Conservation (phyloP, 2,113 vertebrate genomes). For the Arothron firmamentum region DNA sequence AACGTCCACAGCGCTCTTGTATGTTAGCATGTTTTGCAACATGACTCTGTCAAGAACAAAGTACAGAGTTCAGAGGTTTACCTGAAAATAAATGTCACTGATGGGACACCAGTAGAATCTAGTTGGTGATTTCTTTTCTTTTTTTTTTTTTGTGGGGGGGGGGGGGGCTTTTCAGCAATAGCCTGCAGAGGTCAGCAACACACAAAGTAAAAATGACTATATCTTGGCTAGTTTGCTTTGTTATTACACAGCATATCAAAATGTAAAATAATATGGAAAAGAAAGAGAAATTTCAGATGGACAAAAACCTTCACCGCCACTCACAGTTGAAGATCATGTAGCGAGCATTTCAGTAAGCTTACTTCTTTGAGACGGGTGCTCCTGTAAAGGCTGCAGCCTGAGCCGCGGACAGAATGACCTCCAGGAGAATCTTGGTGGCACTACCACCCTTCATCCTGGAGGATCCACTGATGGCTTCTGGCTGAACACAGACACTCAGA, state of each 20-base stretch:
- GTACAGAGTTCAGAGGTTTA: not conserved
- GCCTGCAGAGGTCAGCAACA: constrained; percentile 52
- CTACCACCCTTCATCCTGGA: constrained; percentile 82
- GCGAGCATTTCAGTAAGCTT: not conserved
- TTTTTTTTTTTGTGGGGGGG: not conserved
- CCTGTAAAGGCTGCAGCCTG: constrained; percentile 63
- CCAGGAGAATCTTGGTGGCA: constrained; percentile 77
- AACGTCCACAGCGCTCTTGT: constrained; percentile 62
- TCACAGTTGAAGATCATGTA: not conserved
- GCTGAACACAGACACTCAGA: constrained; percentile 49
- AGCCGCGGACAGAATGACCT: constrained; percentile 72
- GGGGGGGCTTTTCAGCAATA: not conserved
- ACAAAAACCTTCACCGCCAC: too few relatives aligned
- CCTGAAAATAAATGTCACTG: not conserved
- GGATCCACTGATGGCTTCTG: constrained; percentile 78
- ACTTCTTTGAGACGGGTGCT: constrained; percentile 37
- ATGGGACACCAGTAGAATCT: not conserved
- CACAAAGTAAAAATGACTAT: constrained; percentile 7
- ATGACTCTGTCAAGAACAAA: constrained; percentile 59
- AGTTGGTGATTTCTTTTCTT: not conserved
- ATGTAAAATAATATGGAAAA: not conserved
- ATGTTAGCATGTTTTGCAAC: constrained; percentile 62
- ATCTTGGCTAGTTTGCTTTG: not conserved
- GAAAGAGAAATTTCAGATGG: not conserved
- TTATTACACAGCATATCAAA: too few relatives aligned